Percentiles rank a stretch among this genome's conserved stretches.
Evolutionary conservation across 2,113 vertebrate species (phyloP).

Genomic region (Cromileptes altivelis): DNA sequence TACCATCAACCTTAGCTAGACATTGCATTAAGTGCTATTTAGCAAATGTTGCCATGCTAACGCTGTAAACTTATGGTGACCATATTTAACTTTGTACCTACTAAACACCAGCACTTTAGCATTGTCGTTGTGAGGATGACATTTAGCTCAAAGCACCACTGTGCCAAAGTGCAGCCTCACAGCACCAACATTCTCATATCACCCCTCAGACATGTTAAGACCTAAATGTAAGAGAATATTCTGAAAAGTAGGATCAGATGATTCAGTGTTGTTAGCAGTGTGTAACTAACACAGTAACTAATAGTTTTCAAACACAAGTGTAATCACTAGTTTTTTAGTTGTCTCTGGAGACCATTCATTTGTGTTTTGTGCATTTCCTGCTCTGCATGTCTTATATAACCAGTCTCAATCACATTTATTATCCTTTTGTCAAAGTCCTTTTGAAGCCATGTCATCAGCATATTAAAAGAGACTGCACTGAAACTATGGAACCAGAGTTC

Average conservation of each 20-base stretch:
- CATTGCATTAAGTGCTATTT: neutral
- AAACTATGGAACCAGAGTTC: slow-evolving; percentile 34
- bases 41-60: neutral
- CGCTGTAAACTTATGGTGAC: neutral
- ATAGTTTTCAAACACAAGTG: neutral
- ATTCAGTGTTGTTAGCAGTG: too few relatives aligned
- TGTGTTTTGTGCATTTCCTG: neutral
- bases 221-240: neutral
- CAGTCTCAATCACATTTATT: slow-evolving; percentile 14
- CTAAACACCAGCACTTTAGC: too few relatives aligned
- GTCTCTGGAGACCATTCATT: neutral
- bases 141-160: neutral
- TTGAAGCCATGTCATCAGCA: slow-evolving; percentile 22
- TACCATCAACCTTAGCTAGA: neutral
- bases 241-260: neutral
- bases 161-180: neutral
- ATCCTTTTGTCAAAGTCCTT: slow-evolving; percentile 1
- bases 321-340: neutral
- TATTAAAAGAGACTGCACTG: slow-evolving; percentile 20
- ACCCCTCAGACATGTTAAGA: neutral
- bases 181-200: neutral
- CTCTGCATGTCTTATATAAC: neutral
- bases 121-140: neutral
- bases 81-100: neutral
- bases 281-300: neutral